Evolutionary conservation across 2,113 vertebrate genomes (phyloP), one percentile per base, ranked within the genome.

Genomic region (Phaetusa simplex): DNA sequence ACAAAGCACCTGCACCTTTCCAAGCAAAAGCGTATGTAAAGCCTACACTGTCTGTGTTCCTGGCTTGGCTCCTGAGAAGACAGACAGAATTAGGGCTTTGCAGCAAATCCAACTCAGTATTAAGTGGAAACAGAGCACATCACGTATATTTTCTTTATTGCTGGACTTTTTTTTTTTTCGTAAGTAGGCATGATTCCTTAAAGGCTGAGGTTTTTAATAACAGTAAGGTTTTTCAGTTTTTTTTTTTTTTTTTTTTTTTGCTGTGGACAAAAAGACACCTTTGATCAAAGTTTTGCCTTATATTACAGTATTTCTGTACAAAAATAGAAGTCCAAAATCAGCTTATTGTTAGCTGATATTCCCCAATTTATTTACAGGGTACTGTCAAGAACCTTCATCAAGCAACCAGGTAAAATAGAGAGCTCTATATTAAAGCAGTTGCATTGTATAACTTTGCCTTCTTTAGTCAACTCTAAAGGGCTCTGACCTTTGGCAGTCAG

Each of bases 231-330:
- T 95, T 84, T 36, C 61, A 79, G 69, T 79, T 81, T 77, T 45
- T 79, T 72, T 61, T 43, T 64, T 53, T 61, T 26, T 40, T 40
- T 58, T 21, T 21, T 4, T 20, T 77, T 80, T 52, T 59, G 1
- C 70, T 83, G 64, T 88, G 77, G 84, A 89, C 61, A 93, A 95
- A 95, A 95, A 95, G 91, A 93, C 47, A 94, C 21, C 61, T 88
- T 90, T 73, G 82, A 89, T 92, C 74, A 79, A 97, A 94, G 70
- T 95, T 96, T 95, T 96, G 82, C 87, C 91, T 97, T 97, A 96
- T 97, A 96, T 98, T 97, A 98, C 90, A 98, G 89, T 73, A 96
- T 98, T 96, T 98, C 95, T 96, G 90, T 98, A 98, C 94, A 98
- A 98, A 98, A 98, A 98, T 98, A 98, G 21, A 98, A 95, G 97